phyloP scores from a whole-genome alignment of 2,888 invertebrate species.

The Hypena proboscidalis region DNA sequence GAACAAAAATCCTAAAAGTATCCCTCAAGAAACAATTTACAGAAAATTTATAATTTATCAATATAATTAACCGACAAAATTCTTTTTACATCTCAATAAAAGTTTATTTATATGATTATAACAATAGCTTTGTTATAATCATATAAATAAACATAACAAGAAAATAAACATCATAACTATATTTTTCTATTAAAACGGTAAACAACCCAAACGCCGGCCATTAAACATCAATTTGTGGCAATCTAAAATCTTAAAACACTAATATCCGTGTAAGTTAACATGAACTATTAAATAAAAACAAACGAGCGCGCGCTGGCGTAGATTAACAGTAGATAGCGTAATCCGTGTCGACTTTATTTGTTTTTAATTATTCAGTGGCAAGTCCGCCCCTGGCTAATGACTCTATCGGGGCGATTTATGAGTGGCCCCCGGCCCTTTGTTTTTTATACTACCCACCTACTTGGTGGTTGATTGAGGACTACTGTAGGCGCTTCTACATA shows the following conservation, averaged over 20 bases:
- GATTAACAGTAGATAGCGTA: no score
- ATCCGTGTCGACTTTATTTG: slow-evolving; percentile 83
- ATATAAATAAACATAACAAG: no score
- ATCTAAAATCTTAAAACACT: slow-evolving; percentile 44
- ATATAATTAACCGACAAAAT: no score
- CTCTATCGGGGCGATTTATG: slow-evolving; percentile 81
- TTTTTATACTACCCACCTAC: slow-evolving; percentile 67
- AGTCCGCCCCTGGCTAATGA: slow-evolving; percentile 82
- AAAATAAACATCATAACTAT: background rate
- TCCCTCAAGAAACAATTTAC: no score
- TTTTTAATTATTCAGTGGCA: slow-evolving; percentile 81
- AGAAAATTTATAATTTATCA: no score
- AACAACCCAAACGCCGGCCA: slow-evolving; percentile 13
- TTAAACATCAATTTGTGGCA: slow-evolving; percentile 21
- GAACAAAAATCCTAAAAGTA: no score
- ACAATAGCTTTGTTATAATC: no score
- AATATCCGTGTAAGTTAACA: slow-evolving; percentile 55
- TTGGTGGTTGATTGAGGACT: slow-evolving; percentile 64
- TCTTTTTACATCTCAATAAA: no score
- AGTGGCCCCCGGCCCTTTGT: slow-evolving; percentile 64
- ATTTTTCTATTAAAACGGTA: slow-evolving; percentile 1
- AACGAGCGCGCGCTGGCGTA: slow-evolving; percentile 68
- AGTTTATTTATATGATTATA: no score
- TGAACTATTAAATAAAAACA: slow-evolving; percentile 73
- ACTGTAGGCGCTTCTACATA: slow-evolving; percentile 30